A percentile compares a stretch with the other conserved stretches of the same genome.
Evolutionary conservation across 2,113 vertebrate genomes (phyloP).

Genomic region (Pangasianodon gigas): DNA sequence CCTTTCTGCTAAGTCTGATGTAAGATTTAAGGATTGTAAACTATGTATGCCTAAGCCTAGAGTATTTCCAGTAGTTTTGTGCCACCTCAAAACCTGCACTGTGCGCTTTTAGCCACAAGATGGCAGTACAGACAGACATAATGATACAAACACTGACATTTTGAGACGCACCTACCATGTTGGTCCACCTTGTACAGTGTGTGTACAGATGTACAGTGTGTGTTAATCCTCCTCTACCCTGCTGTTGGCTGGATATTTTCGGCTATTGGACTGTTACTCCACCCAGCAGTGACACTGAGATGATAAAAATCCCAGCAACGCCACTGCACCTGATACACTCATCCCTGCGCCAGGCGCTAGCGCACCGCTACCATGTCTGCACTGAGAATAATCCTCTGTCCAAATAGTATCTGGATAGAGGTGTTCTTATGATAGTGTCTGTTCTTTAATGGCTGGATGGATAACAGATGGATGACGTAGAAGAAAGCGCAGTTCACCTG

Average conservation of each 20-base stretch:
- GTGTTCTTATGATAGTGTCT: not conserved
- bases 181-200: not conserved
- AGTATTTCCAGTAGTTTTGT: not conserved
- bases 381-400: not conserved
- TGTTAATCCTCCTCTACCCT: not conserved
- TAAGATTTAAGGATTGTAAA: not conserved
- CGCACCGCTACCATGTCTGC: not conserved
- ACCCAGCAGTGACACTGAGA: not conserved
- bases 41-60: not conserved
- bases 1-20: not conserved
- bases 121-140: not conserved
- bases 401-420: not conserved
- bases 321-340: not conserved
- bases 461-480: not conserved
- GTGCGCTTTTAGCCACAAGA: constrained; percentile 2
- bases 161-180: not conserved
- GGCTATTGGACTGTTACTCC: not conserved
- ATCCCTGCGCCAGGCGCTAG: not conserved
- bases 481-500: not conserved
- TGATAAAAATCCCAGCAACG: not conserved
- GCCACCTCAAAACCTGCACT: not conserved
- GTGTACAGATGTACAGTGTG: not conserved
- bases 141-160: not conserved
- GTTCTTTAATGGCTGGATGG: no score
- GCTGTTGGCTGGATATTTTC: not conserved